These are phyloP conservation scores for Balanococcus diminutus DNA, from an alignment of 2,888 invertebrate genomes.

Conservation along the genomic window DNA sequence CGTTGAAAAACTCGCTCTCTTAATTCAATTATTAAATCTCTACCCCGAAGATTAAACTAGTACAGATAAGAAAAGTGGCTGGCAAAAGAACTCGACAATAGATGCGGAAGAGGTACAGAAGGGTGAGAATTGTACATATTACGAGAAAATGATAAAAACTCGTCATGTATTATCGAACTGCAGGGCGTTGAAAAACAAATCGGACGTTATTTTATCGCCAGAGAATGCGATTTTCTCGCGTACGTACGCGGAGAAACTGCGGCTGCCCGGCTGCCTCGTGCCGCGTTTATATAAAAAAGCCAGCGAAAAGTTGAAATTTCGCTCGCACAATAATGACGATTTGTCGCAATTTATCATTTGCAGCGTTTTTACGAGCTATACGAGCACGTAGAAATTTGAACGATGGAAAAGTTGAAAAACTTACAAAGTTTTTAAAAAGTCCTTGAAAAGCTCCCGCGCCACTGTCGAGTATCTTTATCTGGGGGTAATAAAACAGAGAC, in stretches of 20 bases:
- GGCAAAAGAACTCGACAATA: not conserved
- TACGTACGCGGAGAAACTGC: not conserved
- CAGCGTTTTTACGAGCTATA: not conserved
- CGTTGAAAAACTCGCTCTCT: not conserved
- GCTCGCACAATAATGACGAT: not conserved
- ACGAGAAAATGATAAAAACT: not conserved
- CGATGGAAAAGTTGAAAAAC: not conserved
- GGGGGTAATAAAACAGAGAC: not conserved
- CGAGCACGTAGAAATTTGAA: not conserved
- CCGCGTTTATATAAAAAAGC: not conserved
- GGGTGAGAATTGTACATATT: not conserved
- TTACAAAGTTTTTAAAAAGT: not conserved
- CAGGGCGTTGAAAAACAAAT: not conserved
- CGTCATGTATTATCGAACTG: not conserved
- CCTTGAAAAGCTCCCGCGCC: not conserved
- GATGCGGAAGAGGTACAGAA: too few species aligned
- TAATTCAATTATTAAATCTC: not conserved
- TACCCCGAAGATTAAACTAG: not conserved
- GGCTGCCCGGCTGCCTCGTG: not conserved
- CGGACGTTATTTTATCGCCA: not conserved
- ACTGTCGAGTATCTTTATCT: conserved; percentile 12
- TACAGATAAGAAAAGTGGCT: not conserved
- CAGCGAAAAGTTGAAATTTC: not conserved
- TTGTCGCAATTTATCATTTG: not conserved
- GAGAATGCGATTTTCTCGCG: not conserved